These are phyloP conservation scores for Xyrichtys novacula DNA, from an alignment of 2,797 vertebrate genomes.

Conservation along the genomic window DNA sequence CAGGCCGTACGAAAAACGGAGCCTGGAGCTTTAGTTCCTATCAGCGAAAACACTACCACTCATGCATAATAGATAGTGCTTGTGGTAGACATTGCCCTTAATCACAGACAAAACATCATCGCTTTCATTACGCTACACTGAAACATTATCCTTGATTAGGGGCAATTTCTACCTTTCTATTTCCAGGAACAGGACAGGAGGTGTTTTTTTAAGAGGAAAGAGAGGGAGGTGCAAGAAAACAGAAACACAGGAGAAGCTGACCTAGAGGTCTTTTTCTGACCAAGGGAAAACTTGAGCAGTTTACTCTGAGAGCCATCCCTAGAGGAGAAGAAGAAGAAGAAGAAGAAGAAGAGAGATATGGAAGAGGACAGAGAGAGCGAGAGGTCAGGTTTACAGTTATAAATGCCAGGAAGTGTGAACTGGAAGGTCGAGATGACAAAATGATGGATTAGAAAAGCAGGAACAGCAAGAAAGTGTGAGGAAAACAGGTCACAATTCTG, in stretches of 20 bases:
- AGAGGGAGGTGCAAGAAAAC: constrained; percentile 44
- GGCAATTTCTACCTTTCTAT: constrained; percentile 65
- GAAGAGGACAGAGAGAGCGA: constrained; percentile 81
- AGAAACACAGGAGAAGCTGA: constrained; percentile 84
- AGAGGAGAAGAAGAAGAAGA: constrained; percentile 81
- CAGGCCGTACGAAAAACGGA: constrained; percentile 49
- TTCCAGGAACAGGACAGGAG: constrained; percentile 55
- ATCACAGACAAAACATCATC: constrained; percentile 59
- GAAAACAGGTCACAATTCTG: not conserved
- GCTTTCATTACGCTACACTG: constrained; percentile 23
- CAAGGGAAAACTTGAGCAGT: constrained; percentile 97
- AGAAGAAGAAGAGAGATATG: constrained; percentile 83
- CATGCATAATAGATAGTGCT: constrained; percentile 74
- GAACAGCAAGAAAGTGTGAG: constrained; percentile 31
- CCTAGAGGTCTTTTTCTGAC: constrained; percentile 99
- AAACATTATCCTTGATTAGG: constrained; percentile 56
- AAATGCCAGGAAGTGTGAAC: constrained; percentile 60
- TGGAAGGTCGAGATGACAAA: constrained; percentile 51
- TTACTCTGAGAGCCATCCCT: constrained; percentile 96
- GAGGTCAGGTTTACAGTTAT: constrained; percentile 60
- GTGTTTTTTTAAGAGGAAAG: constrained; percentile 44
- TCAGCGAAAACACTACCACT: constrained; percentile 52
- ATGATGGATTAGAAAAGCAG: constrained; percentile 56
- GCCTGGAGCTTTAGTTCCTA: constrained; percentile 47
- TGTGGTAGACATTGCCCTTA: constrained; percentile 73